A percentile compares a stretch with the other conserved stretches of the same genome.
Evolutionary conservation across 2,888 invertebrate genomes (phyloP).

Genomic region (Leptopilina myrica): DNA sequence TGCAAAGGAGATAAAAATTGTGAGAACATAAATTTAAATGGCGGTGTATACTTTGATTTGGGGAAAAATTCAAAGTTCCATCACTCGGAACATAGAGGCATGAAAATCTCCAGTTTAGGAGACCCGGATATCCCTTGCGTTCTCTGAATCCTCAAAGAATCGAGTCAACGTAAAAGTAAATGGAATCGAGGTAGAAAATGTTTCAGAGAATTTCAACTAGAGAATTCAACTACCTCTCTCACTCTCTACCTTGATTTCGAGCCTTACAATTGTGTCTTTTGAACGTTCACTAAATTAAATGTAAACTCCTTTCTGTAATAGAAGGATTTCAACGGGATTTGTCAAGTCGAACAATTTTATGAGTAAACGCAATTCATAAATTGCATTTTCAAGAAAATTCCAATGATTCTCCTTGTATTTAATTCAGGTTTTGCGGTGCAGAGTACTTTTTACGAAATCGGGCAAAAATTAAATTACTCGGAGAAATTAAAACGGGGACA

Average conservation of each 20-base stretch:
- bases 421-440: too few species aligned
- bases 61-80: conserved; percentile 23
- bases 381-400: background rate
- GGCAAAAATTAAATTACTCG: too few species aligned
- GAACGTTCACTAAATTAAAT: conserved; percentile 40
- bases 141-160: conserved; percentile 38
- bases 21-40: conserved; percentile 23
- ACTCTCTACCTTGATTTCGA: conserved; percentile 36
- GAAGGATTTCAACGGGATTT: conserved; percentile 32
- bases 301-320: conserved; percentile 26
- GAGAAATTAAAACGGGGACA: too few species aligned
- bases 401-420: background rate
- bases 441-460: too few species aligned
- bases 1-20: conserved; percentile 3
- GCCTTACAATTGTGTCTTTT: conserved; percentile 37
- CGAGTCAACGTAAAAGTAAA: conserved; percentile 38
- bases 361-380: conserved; percentile 26
- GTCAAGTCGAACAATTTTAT: conserved; percentile 31
- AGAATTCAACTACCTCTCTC: background rate
- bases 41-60: conserved; percentile 29
- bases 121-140: conserved; percentile 30
- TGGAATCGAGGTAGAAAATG: conserved; percentile 34
- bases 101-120: conserved; percentile 36
- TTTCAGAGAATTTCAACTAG: conserved; percentile 31
- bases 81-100: conserved; percentile 18